Percentiles rank a stretch among this genome's conserved stretches.
These are phyloP conservation scores for Bombus superbus DNA, from an alignment of 1,140 invertebrate genomes.

Conservation along the genomic window DNA sequence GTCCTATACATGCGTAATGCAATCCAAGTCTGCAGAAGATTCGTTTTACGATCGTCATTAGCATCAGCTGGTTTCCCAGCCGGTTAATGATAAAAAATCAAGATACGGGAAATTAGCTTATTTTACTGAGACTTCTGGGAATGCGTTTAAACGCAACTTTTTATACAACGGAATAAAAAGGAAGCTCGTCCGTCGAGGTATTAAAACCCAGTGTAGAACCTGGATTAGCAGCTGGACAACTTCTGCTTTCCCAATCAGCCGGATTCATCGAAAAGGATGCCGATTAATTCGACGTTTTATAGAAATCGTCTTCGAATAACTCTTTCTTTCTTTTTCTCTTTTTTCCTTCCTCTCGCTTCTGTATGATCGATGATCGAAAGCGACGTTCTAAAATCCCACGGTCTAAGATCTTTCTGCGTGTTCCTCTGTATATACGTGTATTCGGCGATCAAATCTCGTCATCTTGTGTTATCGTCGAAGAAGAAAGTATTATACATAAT, in stretches of 20 bases:
- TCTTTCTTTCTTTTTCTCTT: too few relatives aligned
- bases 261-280: slow-evolving; percentile 3
- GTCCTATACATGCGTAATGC: slow-evolving; percentile 15
- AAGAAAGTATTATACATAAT: neutral
- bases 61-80: slow-evolving; percentile 12
- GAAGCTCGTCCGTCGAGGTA: neutral
- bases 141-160: slow-evolving; percentile 13
- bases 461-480: neutral
- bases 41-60: slow-evolving; percentile 25
- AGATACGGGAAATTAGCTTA: slow-evolving; percentile 28
- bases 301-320: neutral
- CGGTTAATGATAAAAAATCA: neutral
- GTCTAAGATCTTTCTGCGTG: neutral
- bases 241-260: slow-evolving; percentile 8
- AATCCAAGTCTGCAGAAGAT: neutral
- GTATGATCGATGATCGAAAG: neutral
- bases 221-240: neutral
- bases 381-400: neutral
- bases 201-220: neutral
- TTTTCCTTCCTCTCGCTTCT: neutral
- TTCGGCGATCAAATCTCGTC: neutral
- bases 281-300: slow-evolving; percentile 28
- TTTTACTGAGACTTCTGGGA: slow-evolving; percentile 18
- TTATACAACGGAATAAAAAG: slow-evolving; percentile 10
- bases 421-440: neutral